A percentile compares a stretch with the other conserved stretches of the same genome.
Conservation (phyloP, 2,113 vertebrate species). For the Paradisaea rubra region DNA sequence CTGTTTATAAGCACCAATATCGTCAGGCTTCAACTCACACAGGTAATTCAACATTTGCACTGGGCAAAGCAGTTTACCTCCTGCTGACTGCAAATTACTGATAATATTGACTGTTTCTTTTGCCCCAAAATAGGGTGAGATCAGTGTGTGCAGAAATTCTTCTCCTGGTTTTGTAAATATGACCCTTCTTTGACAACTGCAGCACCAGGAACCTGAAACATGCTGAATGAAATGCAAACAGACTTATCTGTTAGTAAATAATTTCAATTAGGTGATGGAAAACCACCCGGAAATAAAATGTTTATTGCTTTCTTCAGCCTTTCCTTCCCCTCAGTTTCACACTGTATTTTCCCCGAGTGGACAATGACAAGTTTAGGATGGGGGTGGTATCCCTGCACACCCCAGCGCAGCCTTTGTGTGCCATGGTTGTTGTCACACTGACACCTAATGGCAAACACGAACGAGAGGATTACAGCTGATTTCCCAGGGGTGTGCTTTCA, state of each 20-base stretch:
- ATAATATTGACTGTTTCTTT: not conserved
- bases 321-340: not conserved
- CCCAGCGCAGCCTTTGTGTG: not conserved
- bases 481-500: not conserved
- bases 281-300: not conserved
- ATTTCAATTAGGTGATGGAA: not conserved
- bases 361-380: not conserved
- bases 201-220: not conserved
- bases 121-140: not conserved
- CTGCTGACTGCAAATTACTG: not conserved
- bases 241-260: not conserved
- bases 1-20: not conserved
- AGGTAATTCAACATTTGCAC: not conserved
- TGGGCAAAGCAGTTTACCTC: not conserved
- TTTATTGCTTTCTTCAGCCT: not conserved
- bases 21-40: not conserved
- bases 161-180: not conserved
- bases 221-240: not conserved
- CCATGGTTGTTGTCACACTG: conserved; percentile 60
- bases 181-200: not conserved
- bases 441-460: conserved; percentile 46
- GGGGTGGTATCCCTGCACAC: not conserved
- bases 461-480: not conserved
- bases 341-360: not conserved
- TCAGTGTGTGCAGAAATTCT: not conserved